A percentile compares a stretch with the other conserved stretches of the same genome.
These are phyloP conservation scores for Phyto melanocephala DNA, from an alignment of 2,888 invertebrate genomes.

Conservation along the genomic window DNA sequence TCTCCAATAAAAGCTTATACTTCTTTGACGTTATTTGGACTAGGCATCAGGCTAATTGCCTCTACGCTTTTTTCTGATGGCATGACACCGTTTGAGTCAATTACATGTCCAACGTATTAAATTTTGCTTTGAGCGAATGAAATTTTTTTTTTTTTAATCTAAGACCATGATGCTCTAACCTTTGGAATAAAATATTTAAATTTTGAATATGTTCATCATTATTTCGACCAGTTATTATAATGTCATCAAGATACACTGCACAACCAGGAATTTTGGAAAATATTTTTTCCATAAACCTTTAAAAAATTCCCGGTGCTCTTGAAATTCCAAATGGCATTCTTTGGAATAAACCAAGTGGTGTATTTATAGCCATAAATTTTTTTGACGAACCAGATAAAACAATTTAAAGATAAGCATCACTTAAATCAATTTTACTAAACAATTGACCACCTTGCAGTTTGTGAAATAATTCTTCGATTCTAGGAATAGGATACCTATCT, in stretches of 20 bases:
- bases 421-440: neutral
- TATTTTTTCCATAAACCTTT: conserved; percentile 53
- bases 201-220: conserved; percentile 23
- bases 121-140: conserved; percentile 43
- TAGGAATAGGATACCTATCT: conserved; percentile 1
- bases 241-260: conserved; percentile 50
- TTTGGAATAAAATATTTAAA: conserved; percentile 44
- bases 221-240: conserved; percentile 12
- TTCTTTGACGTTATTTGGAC: neutral
- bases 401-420: neutral
- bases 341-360: conserved; percentile 27
- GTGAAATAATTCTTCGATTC: neutral
- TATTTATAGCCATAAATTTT: conserved; percentile 30
- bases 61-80: too few relatives aligned
- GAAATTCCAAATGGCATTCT: conserved; percentile 44
- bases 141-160: conserved; percentile 37
- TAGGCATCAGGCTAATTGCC: neutral
- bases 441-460: neutral
- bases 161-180: conserved; percentile 31
- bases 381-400: neutral
- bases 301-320: conserved; percentile 52
- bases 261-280: conserved; percentile 9
- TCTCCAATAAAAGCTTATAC: neutral
- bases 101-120: conserved; percentile 37
- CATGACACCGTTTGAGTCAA: neutral